Percentiles rank a stretch among this genome's conserved stretches.
phyloP scores from a whole-genome alignment of 2,797 vertebrate species.

The Cirrhinus molitorella region DNA sequence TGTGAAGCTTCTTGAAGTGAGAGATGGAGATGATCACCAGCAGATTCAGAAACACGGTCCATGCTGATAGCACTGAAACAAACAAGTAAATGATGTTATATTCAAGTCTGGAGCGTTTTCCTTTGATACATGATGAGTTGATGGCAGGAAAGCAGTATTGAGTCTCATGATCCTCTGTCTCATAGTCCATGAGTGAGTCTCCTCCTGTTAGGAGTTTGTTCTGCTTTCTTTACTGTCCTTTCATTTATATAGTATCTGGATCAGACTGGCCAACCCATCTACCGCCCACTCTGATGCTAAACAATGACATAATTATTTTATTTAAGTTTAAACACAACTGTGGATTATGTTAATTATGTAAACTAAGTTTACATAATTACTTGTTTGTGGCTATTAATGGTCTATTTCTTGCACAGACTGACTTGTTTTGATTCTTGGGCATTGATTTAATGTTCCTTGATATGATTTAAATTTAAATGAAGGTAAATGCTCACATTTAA shows the following conservation, averaged over 20 bases:
- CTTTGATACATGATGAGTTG: conserved; percentile 22
- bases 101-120: not conserved
- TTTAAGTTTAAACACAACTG: not conserved
- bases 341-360: too few relatives aligned
- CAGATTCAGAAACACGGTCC: not conserved
- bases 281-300: not conserved
- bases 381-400: too few relatives aligned
- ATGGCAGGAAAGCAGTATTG: conserved; percentile 17
- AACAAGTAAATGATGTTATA: not conserved
- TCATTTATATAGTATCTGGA: not conserved
- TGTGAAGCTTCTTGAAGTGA: conserved; percentile 39
- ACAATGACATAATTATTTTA: not conserved
- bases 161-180: conserved; percentile 4
- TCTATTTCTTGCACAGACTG: too few relatives aligned
- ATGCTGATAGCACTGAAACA: not conserved
- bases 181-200: not conserved
- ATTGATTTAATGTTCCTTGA: too few relatives aligned
- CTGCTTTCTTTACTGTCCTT: not conserved
- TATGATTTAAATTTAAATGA: too few relatives aligned
- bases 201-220: not conserved
- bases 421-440: too few relatives aligned
- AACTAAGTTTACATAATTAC: too few relatives aligned
- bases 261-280: not conserved
- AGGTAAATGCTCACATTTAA: too few relatives aligned
- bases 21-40: conserved; percentile 46